Evolutionary conservation across 2,888 invertebrate species (phyloP), one percentile per base, ranked within the genome.

Genomic region (Andrena trimmerana): DNA sequence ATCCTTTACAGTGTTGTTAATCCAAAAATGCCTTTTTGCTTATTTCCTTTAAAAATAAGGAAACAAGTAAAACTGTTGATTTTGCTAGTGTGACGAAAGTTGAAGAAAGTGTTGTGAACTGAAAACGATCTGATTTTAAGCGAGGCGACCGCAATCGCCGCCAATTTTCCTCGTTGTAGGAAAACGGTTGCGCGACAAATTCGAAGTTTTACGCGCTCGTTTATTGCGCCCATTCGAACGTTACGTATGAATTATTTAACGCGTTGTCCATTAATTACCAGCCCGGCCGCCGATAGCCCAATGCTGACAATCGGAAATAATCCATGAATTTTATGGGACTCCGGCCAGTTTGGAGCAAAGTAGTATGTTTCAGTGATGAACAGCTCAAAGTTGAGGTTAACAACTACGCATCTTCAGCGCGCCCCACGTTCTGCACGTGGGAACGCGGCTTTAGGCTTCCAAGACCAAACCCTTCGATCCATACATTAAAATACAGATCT

Each of bases 231-330:
- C 68, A 57, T 48, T 71, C 73, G 82, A 82, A 77, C 80, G 80
- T 85, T 83, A 57, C 71, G 48, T 72, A 83, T 77, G 85, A 80
- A 85, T 85, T 85, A 86, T 86, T 80, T 77, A 78, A 83, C 70
- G 67, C 71, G 83, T 66, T 85, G 67, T 72, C 83, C 79, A 85
- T 83, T 83, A 86, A 86, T 86, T 85, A 83, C 73, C 72, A 36
- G 42, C 42, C 27, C 57, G 16, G 72, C 42, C 29, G 29, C 48
- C 74, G 84, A 83, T 85, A 75, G 73, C 80, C 70, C 60, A 31
- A 31, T 63, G 81, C 70, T 83, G 85, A 85, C 85, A 80, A 73
- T 62, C 62, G 70, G 54, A 78, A 71, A 81, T 84, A 81, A 85
- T 84, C 84, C 78, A 52, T 62, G 82, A 74, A 73, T 76, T 85